Percentiles rank a stretch among this genome's conserved stretches.
Evolutionary conservation across 1,140 invertebrate species (phyloP).

Genomic region (Pemphigus obesinymphae): DNA sequence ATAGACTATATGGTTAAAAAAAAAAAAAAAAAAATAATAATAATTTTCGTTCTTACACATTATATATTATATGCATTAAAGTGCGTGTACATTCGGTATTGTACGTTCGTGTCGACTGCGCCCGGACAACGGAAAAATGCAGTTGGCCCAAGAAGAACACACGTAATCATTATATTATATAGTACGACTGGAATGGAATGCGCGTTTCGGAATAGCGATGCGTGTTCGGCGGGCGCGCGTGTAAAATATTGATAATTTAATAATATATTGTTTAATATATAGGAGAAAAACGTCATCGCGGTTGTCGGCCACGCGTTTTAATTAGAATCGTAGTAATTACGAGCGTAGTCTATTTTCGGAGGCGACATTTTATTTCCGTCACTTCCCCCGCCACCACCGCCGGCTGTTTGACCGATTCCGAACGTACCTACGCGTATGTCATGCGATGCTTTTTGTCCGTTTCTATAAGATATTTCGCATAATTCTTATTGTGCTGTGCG

Average conservation of each 20-base stretch:
- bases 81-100: no score
- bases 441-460: not conserved
- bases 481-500: no score
- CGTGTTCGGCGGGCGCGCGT: not conserved
- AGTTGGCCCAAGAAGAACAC: not conserved
- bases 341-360: not conserved
- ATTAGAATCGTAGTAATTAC: not conserved
- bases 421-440: no score
- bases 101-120: not conserved
- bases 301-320: constrained; percentile 3
- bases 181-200: no score
- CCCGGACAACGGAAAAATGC: not conserved
- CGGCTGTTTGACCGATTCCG: not conserved
- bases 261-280: not conserved
- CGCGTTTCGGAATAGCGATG: not conserved
- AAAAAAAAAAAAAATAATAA: not conserved
- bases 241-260: not conserved
- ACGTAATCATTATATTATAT: not conserved
- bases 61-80: no score
- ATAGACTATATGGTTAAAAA: no score
- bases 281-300: not conserved
- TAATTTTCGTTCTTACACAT: no score
- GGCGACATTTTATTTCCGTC: not conserved
- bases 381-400: not conserved
- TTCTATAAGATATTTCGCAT: no score